Evolutionary conservation across 2,888 invertebrate species (phyloP).

Genomic region (Torymus tubicola): DNA sequence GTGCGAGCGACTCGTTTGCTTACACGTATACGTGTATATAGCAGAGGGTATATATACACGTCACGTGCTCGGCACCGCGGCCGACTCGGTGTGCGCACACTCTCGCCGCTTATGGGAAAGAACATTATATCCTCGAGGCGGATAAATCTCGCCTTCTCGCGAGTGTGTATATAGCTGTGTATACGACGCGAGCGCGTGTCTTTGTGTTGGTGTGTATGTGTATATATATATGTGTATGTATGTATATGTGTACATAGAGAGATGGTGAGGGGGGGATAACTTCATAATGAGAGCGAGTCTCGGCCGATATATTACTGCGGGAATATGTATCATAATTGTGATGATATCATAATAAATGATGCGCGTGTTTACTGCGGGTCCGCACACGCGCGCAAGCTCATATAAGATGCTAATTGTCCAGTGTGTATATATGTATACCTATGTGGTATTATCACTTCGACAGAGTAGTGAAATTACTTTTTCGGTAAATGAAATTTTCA

Average conservation of each 20-base stretch:
- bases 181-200: no score
- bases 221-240: no score
- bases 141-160: constrained; percentile 32
- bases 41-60: background rate
- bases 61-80: background rate
- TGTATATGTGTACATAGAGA: no score
- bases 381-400: no score
- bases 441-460: no score
- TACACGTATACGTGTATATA: background rate
- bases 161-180: background rate
- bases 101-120: background rate
- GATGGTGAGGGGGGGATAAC: background rate
- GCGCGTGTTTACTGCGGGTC: background rate
- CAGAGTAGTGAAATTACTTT: no score
- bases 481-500: no score
- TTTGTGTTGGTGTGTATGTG: no score
- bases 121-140: constrained; percentile 2
- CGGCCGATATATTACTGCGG: background rate
- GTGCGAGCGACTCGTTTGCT: constrained; percentile 1
- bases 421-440: no score
- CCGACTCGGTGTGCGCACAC: no score
- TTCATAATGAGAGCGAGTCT: constrained; percentile 18
- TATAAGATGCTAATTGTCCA: no score
- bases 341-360: constrained; percentile 14
- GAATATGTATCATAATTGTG: background rate